These are phyloP conservation scores for Peromyscus nudipes DNA, from an alignment of 2,797 vertebrate genomes.

Conservation along the genomic window DNA sequence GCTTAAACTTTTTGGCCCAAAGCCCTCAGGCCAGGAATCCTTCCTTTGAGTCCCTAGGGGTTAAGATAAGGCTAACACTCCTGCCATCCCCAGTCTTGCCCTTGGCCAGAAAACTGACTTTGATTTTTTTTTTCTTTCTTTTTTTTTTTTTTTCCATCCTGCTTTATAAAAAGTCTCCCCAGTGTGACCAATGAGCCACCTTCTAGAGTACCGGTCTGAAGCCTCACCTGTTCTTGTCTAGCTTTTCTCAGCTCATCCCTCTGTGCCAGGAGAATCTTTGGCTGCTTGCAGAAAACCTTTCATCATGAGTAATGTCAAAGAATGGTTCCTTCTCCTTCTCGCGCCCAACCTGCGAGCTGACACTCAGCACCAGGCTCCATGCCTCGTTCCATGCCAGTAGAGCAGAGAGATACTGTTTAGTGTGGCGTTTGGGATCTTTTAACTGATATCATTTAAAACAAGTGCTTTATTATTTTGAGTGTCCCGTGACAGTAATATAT, in stretches of 20 bases:
- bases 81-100: background rate
- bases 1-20: background rate
- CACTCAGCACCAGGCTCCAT: background rate
- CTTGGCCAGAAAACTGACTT: background rate
- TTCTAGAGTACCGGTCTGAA: background rate
- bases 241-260: background rate
- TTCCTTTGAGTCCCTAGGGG: background rate
- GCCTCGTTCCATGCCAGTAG: background rate
- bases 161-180: background rate
- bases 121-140: no score
- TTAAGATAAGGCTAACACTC: background rate
- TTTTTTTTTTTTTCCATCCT: no score
- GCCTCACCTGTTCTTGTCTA: background rate
- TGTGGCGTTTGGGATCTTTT: slow-evolving; percentile 10
- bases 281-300: background rate
- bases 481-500: background rate
- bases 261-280: background rate
- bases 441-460: slow-evolving; percentile 7
- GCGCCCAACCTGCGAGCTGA: background rate
- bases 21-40: background rate
- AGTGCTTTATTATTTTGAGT: slow-evolving; percentile 12
- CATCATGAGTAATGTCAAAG: background rate
- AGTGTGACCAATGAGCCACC: background rate
- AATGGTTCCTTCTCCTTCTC: background rate
- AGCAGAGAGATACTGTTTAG: background rate